Evolutionary conservation across 2,888 invertebrate species (phyloP).

Genomic region (Drosophila colorata): DNA sequence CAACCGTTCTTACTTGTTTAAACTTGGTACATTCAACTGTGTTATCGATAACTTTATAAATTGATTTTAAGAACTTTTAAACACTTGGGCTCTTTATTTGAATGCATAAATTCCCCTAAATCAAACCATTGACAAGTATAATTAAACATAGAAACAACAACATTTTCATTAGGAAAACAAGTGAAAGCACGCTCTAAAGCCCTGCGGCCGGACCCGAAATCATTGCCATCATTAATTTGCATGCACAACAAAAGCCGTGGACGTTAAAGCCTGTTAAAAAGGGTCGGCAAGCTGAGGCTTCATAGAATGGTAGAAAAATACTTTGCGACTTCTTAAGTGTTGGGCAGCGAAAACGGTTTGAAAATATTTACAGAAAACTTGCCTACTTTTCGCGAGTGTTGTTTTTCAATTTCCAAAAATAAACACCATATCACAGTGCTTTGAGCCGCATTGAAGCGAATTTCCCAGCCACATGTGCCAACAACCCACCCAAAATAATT

Average conservation of each 20-base stretch:
- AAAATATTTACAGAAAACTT: constrained; percentile 42
- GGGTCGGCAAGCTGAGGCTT: constrained; percentile 35
- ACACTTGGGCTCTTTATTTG: neutral
- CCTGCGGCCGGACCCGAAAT: constrained; percentile 30
- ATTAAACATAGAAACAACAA: constrained; percentile 59
- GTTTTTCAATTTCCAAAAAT: constrained; percentile 62
- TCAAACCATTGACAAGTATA: constrained; percentile 34
- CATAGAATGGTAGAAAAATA: neutral
- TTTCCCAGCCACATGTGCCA: constrained; percentile 49
- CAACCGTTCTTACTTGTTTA: no score
- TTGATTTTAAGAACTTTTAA: no score
- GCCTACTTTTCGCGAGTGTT: constrained; percentile 42
- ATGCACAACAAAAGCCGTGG: constrained; percentile 51
- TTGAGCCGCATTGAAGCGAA: neutral
- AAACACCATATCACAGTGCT: constrained; percentile 45
- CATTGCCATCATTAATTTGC: constrained; percentile 76
- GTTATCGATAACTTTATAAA: no score
- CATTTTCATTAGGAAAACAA: constrained; percentile 52
- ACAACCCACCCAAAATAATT: constrained; percentile 32
- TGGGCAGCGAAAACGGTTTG: constrained; percentile 17
- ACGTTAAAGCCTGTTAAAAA: constrained; percentile 45
- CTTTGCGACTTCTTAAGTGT: constrained; percentile 32
- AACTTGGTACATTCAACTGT: no score
- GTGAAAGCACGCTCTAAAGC: constrained; percentile 23
- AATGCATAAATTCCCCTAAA: neutral